phyloP scores from a whole-genome alignment of 30 jellyfish, hydroid and myxozoan genomes.

The Sanderia malayensis region DNA sequence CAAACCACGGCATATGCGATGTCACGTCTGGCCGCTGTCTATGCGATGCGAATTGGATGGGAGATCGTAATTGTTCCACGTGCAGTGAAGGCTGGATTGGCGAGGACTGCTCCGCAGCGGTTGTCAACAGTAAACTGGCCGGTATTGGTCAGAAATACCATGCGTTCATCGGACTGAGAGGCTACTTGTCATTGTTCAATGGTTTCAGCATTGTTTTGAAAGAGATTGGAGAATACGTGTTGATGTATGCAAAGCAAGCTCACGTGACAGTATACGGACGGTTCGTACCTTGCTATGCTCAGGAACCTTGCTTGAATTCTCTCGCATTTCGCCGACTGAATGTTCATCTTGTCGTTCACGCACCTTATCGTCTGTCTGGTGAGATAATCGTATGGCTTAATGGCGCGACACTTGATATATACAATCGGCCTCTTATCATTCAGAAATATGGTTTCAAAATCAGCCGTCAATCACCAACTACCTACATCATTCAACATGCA shows the following conservation, averaged over 20 bases:
- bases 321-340: constrained; percentile 11
- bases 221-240: constrained; percentile 39
- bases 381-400: constrained; percentile 44
- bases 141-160: constrained; percentile 4
- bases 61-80: constrained; percentile 45
- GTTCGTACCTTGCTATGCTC: constrained; percentile 31
- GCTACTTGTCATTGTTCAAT: constrained; percentile 28
- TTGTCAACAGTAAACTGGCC: background rate
- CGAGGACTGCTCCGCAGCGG: constrained; percentile 45
- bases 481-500: constrained; percentile 9
- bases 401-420: constrained; percentile 22
- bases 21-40: constrained; percentile 27
- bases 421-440: background rate
- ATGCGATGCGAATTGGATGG: constrained; percentile 51
- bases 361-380: constrained; percentile 23
- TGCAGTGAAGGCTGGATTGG: constrained; percentile 47
- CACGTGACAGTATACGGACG: constrained; percentile 37
- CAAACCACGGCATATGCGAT: constrained; percentile 59
- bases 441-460: constrained; percentile 9
- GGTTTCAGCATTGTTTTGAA: constrained; percentile 45
- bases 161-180: constrained; percentile 36
- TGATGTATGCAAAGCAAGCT: constrained; percentile 7
- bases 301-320: constrained; percentile 34
- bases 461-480: constrained; percentile 9
- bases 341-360: constrained; percentile 6